These are phyloP conservation scores for Amia ocellicauda DNA, from an alignment of 2,113 vertebrate species.

Conservation along the genomic window DNA sequence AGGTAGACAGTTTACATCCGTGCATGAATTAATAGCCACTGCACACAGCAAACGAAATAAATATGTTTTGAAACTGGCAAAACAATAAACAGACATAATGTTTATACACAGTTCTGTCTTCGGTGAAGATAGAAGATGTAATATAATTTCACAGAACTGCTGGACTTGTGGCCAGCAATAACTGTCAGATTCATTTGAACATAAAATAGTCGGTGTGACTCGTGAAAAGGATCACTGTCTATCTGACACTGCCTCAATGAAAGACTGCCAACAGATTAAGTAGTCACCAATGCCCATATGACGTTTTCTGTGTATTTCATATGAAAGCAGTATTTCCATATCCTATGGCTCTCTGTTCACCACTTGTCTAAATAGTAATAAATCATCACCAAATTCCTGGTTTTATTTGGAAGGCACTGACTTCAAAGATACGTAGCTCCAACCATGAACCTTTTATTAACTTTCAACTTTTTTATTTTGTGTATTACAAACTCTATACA, in stretches of 20 bases:
- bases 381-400: constrained; percentile 74
- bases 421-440: constrained; percentile 58
- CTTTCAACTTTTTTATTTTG: constrained; percentile 37
- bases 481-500: constrained; percentile 43
- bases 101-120: constrained; percentile 21
- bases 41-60: constrained; percentile 1
- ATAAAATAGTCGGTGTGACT: constrained; percentile 42
- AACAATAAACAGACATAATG: constrained; percentile 26
- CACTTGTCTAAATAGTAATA: constrained; percentile 88
- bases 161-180: constrained; percentile 34
- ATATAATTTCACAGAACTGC: constrained; percentile 21
- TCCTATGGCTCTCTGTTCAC: constrained; percentile 63
- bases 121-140: constrained; percentile 20
- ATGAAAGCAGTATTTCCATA: constrained; percentile 59
- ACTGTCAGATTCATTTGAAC: constrained; percentile 52
- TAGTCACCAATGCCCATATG: constrained; percentile 51
- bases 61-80: constrained; percentile 7
- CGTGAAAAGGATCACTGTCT: constrained; percentile 47
- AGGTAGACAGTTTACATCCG: too few species aligned
- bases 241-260: constrained; percentile 28
- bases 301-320: constrained; percentile 52
- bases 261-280: constrained; percentile 56
- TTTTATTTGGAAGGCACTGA: constrained; percentile 54
- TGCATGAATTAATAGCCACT: constrained; percentile 7
- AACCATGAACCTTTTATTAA: constrained; percentile 57